These are phyloP conservation scores for Aspidapion aeneum DNA, from an alignment of 2,888 invertebrate genomes.

Conservation along the genomic window DNA sequence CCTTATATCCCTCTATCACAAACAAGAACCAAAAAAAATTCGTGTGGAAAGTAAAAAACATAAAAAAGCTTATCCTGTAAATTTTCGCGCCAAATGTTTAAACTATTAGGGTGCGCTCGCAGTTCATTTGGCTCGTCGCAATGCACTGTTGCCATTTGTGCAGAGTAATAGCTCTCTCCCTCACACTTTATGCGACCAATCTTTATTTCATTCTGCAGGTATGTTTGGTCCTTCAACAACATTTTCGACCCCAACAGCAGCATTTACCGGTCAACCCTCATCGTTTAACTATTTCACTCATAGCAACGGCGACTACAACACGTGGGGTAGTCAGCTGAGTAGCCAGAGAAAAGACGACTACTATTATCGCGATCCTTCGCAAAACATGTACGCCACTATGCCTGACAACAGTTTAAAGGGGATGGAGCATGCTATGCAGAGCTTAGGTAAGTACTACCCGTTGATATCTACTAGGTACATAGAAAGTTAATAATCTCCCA, in stretches of 20 bases:
- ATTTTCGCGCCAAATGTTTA: too few species aligned
- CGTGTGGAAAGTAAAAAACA: too few species aligned
- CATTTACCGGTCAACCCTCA: slow-evolving; percentile 70
- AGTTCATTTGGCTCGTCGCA: too few species aligned
- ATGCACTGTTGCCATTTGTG: too few species aligned
- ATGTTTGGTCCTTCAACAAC: slow-evolving; percentile 67
- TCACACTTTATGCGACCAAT: too few species aligned
- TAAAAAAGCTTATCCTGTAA: too few species aligned
- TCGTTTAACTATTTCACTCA: slow-evolving; percentile 83
- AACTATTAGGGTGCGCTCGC: too few species aligned
- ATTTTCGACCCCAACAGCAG: slow-evolving; percentile 63
- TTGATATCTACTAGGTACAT: not conserved
- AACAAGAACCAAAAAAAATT: too few species aligned
- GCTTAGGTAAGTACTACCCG: slow-evolving; percentile 48
- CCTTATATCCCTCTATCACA: too few species aligned
- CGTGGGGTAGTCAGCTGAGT: slow-evolving; percentile 68
- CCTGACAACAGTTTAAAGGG: slow-evolving; percentile 58
- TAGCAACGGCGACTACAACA: slow-evolving; percentile 81
- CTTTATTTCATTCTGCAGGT: slow-evolving; percentile 52
- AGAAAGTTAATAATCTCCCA: too few species aligned
- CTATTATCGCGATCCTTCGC: slow-evolving; percentile 56
- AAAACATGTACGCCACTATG: slow-evolving; percentile 48
- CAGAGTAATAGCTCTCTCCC: too few species aligned
- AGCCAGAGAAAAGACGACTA: slow-evolving; percentile 74
- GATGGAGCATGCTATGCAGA: slow-evolving; percentile 80